phyloP scores from a whole-genome alignment of 2,888 invertebrate species.

The Pandemis corylana region DNA sequence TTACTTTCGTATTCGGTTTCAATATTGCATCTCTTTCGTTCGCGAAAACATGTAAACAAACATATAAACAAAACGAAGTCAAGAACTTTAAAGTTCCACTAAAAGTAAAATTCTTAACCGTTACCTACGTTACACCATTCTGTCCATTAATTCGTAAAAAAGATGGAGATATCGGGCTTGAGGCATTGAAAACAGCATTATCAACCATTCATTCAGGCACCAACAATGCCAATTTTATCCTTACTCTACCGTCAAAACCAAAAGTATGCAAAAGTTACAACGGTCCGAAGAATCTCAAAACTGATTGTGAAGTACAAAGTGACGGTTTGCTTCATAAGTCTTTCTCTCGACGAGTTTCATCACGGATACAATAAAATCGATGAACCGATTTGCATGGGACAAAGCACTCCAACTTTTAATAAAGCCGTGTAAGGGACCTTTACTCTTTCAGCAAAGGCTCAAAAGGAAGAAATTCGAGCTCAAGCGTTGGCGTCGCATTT shows the following conservation, averaged over 20 bases:
- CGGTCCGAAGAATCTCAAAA: constrained; percentile 10
- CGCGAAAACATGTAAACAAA: too few relatives aligned
- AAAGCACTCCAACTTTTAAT: constrained; percentile 67
- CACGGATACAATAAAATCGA: constrained; percentile 64
- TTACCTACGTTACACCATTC: too few relatives aligned
- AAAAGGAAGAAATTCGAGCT: constrained; percentile 20
- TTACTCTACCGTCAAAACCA: not conserved
- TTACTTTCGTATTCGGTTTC: not conserved
- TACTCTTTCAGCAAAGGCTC: constrained; percentile 44
- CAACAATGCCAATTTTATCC: constrained; percentile 4
- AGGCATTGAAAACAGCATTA: not conserved
- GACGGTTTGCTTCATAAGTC: constrained; percentile 47
- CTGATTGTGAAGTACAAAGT: constrained; percentile 18
- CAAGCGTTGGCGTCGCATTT: constrained; percentile 15
- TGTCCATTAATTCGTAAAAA: too few relatives aligned
- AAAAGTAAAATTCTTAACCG: too few relatives aligned
- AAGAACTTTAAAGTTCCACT: too few relatives aligned
- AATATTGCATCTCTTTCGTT: too few relatives aligned
- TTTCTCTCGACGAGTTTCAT: constrained; percentile 57
- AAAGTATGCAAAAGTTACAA: constrained; percentile 13
- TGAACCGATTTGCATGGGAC: constrained; percentile 71
- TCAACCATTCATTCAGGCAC: not conserved
- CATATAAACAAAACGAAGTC: too few relatives aligned
- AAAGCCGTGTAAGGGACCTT: constrained; percentile 58
- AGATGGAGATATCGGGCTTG: too few relatives aligned